Percentiles rank a stretch among this genome's conserved stretches.
Conservation (phyloP, 2,113 vertebrate genomes). For the Albula goreensis region DNA sequence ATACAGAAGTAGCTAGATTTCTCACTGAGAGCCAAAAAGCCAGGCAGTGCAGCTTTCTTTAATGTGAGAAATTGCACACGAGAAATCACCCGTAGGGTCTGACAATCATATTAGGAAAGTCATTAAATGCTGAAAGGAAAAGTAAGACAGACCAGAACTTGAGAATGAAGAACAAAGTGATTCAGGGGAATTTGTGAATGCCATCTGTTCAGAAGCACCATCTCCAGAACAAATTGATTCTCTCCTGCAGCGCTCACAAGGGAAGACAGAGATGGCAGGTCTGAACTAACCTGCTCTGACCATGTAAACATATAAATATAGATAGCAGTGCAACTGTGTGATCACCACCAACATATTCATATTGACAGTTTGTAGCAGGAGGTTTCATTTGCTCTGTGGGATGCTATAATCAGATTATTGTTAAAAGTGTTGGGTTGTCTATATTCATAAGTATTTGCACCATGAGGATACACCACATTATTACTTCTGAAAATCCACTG, state of each 20-base stretch:
- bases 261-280: background rate
- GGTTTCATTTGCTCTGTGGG: slow-evolving; percentile 8
- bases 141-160: background rate
- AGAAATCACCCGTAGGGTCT: background rate
- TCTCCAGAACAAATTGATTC: background rate
- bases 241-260: background rate
- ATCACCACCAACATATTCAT: slow-evolving; percentile 2
- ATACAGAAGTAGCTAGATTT: no score
- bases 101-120: background rate
- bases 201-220: slow-evolving; percentile 12
- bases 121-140: background rate
- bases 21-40: no score
- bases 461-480: background rate
- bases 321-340: background rate
- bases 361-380: slow-evolving; percentile 13
- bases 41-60: background rate
- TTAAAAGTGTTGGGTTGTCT: background rate
- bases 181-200: background rate
- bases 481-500: background rate
- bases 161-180: slow-evolving; percentile 1
- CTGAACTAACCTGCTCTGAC: background rate
- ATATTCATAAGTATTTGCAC: slow-evolving; percentile 7
- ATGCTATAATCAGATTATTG: slow-evolving; percentile 6
- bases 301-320: background rate
- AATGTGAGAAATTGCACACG: background rate